Percentiles rank a stretch among this genome's conserved stretches.
Evolutionary conservation across 2,888 invertebrate genomes (phyloP).

Genomic region (Molanna angustata): DNA sequence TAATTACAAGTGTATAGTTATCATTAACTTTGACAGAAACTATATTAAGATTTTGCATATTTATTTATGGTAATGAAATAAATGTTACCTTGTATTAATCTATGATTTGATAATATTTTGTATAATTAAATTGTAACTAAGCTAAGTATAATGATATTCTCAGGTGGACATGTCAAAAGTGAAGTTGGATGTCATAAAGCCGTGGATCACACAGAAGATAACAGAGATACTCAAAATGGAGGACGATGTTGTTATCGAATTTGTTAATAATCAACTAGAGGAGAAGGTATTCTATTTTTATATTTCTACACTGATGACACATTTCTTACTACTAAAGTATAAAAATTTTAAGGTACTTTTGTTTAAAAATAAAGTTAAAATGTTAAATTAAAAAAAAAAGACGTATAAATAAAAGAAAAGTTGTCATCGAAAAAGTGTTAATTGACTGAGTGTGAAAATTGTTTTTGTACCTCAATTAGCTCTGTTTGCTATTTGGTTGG

Average conservation of each 20-base stretch:
- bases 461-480: conserved; percentile 56
- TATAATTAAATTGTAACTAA: too few species aligned
- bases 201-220: conserved; percentile 97
- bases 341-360: neutral
- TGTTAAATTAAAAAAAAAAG: conserved; percentile 37
- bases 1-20: too few species aligned
- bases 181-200: conserved; percentile 95
- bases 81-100: too few species aligned
- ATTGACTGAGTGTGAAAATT: conserved; percentile 59
- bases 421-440: conserved; percentile 41
- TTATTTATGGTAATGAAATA: too few species aligned
- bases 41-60: too few species aligned
- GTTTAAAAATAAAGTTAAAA: neutral
- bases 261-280: conserved; percentile 97
- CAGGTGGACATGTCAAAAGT: conserved; percentile 98
- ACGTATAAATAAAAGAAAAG: conserved; percentile 49
- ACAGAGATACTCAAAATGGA: conserved; percentile 96
- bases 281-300: conserved; percentile 68
- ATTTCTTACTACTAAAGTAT: too few species aligned
- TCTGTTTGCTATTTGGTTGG: conserved; percentile 35
- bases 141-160: too few species aligned
- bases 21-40: too few species aligned
- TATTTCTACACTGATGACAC: too few species aligned
- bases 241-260: conserved; percentile 98
- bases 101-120: too few species aligned